Evolutionary conservation across 2,113 vertebrate genomes (phyloP).

Genomic region (Calyptommatus sinebrachiatus): DNA sequence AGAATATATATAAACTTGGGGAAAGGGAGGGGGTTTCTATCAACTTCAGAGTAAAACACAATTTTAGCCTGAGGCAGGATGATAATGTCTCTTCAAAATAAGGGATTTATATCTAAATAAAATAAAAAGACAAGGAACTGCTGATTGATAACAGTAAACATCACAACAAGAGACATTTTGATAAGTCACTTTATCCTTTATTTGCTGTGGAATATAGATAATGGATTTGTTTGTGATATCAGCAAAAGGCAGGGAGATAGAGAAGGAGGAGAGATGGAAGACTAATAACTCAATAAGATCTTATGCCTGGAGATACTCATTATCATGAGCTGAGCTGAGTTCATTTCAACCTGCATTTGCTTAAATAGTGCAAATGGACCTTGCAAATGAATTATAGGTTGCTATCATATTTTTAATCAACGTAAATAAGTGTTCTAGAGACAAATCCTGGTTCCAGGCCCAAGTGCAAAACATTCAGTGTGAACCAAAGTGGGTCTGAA

Average conservation of each 20-base stretch:
- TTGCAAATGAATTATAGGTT: not conserved
- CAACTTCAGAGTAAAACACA: not conserved
- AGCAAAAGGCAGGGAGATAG: constrained; percentile 17
- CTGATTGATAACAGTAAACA: constrained; percentile 35
- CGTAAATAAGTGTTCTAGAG: accelerated
- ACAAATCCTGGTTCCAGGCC: accelerated
- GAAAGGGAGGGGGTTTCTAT: constrained; percentile 1
- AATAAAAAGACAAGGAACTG: constrained; percentile 38
- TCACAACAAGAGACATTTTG: constrained; percentile 39
- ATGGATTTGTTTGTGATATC: constrained; percentile 30
- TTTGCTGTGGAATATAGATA: constrained; percentile 30
- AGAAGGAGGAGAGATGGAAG: constrained; percentile 22
- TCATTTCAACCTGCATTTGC: constrained; percentile 24
- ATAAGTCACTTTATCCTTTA: constrained; percentile 37
- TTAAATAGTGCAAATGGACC: constrained; percentile 29
- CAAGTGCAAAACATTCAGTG: accelerated
- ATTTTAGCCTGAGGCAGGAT: constrained; percentile 22
- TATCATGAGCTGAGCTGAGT: not conserved
- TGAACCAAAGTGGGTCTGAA: not conserved
- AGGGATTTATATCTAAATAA: constrained; percentile 34
- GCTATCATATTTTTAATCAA: not conserved
- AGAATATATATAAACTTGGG: not conserved
- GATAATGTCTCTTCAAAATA: constrained; percentile 34
- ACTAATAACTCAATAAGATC: constrained; percentile 30
- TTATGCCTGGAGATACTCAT: constrained; percentile 9